A percentile compares a stretch with the other conserved stretches of the same genome.
Evolutionary conservation across 2,888 invertebrate species (phyloP).

Genomic region (Germaria angustata): DNA sequence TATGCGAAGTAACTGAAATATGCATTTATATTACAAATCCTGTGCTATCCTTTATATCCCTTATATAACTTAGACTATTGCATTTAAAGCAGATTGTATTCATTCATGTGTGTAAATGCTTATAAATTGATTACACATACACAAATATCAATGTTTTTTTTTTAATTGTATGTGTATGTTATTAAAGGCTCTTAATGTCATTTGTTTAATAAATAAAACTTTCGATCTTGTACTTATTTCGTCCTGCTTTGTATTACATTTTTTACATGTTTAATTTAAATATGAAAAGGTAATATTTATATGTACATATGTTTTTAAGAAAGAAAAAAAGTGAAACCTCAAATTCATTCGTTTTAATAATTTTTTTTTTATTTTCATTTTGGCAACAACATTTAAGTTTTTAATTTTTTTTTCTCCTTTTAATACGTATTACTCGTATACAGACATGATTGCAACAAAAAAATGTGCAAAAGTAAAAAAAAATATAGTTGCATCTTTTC

Average conservation of each 20-base stretch:
- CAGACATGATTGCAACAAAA: background rate
- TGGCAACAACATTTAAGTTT: constrained; percentile 24
- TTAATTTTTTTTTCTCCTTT: constrained; percentile 6
- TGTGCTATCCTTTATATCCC: background rate
- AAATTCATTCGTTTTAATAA: constrained; percentile 7
- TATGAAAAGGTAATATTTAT: constrained; percentile 2
- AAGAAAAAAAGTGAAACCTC: constrained; percentile 17
- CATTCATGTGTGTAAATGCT: background rate
- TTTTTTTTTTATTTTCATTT: constrained; percentile 1
- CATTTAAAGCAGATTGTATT: background rate
- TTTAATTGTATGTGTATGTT: background rate
- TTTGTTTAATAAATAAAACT: constrained; percentile 28
- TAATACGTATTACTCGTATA: too few relatives aligned
- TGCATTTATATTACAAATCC: background rate
- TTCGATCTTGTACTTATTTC: background rate
- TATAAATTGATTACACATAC: background rate
- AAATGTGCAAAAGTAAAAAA: background rate
- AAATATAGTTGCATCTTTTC: constrained; percentile 30
- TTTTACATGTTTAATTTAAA: constrained; percentile 8
- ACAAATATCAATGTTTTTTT: background rate
- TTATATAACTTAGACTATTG: background rate
- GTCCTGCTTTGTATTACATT: background rate
- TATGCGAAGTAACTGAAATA: background rate
- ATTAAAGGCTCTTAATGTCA: constrained; percentile 7
- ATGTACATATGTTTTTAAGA: background rate